phyloP scores from a whole-genome alignment of 2,797 vertebrate species.

The Phataginus tetradactyla region DNA sequence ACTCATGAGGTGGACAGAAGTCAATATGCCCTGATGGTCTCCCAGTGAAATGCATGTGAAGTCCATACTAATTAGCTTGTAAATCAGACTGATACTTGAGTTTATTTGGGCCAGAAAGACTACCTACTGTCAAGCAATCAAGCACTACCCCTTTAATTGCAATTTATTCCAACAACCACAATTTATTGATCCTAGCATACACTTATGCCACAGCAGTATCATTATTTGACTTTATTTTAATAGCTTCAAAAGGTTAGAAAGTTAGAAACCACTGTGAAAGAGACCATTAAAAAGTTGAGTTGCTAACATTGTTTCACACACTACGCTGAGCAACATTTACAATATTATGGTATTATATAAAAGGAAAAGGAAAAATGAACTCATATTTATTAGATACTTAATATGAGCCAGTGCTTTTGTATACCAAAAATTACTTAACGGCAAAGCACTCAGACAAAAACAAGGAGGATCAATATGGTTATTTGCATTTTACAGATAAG shows the following conservation, averaged over 20 bases:
- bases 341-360: background rate
- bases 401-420: background rate
- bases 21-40: slow-evolving; percentile 49
- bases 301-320: slow-evolving; percentile 23
- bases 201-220: slow-evolving; percentile 80
- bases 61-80: slow-evolving; percentile 70
- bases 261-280: slow-evolving; percentile 71
- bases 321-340: background rate
- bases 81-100: slow-evolving; percentile 46
- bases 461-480: background rate
- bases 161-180: slow-evolving; percentile 77
- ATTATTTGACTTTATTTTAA: slow-evolving; percentile 80
- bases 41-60: slow-evolving; percentile 46
- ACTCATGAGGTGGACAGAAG: background rate
- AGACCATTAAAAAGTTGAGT: slow-evolving; percentile 70
- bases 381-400: background rate
- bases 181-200: slow-evolving; percentile 78
- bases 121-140: slow-evolving; percentile 80
- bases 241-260: slow-evolving; percentile 78
- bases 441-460: background rate
- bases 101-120: slow-evolving; percentile 70
- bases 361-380: background rate
- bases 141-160: slow-evolving; percentile 75
- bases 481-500: slow-evolving; percentile 1
- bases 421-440: background rate